Conservation (phyloP, 2,888 invertebrate genomes). For the Apamea sordens region DNA sequence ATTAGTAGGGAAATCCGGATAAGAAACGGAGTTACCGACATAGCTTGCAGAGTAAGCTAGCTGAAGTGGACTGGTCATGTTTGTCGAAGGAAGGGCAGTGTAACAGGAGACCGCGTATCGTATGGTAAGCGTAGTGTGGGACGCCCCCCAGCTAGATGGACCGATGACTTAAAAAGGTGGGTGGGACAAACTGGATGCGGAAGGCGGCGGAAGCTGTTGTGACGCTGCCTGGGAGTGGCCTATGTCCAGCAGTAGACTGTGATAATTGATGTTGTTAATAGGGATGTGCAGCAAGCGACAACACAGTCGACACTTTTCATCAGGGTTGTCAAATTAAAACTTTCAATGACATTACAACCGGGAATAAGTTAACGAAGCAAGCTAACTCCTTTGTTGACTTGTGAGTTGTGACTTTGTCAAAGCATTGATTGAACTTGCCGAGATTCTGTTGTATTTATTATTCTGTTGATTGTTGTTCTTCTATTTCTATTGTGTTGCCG, state of each 20-base stretch:
- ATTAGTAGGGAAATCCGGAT: not conserved
- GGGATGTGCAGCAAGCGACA: not conserved
- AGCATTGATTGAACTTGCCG: conserved; percentile 44
- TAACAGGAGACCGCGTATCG: not conserved
- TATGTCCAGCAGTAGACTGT: not conserved
- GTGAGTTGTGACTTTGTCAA: conserved; percentile 48
- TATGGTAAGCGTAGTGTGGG: not conserved
- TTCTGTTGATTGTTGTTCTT: conserved; percentile 43
- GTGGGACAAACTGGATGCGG: not conserved
- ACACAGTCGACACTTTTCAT: conserved; percentile 3
- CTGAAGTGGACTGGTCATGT: not conserved
- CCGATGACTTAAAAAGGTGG: not conserved
- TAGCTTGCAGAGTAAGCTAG: not conserved
- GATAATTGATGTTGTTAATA: not conserved
- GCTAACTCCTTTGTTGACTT: conserved; percentile 48
- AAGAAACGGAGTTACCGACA: not conserved
- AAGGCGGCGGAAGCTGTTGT: not conserved
- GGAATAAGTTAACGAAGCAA: conserved; percentile 39
- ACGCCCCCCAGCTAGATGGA: not conserved
- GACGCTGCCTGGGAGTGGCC: not conserved
- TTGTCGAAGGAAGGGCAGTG: not conserved
- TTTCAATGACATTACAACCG: conserved; percentile 44
- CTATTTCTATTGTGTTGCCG: conserved; percentile 23
- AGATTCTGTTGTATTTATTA: conserved; percentile 38
- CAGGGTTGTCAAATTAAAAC: conserved; percentile 29